Conservation (phyloP, 2,113 vertebrate species). For the Balaeniceps rex region DNA sequence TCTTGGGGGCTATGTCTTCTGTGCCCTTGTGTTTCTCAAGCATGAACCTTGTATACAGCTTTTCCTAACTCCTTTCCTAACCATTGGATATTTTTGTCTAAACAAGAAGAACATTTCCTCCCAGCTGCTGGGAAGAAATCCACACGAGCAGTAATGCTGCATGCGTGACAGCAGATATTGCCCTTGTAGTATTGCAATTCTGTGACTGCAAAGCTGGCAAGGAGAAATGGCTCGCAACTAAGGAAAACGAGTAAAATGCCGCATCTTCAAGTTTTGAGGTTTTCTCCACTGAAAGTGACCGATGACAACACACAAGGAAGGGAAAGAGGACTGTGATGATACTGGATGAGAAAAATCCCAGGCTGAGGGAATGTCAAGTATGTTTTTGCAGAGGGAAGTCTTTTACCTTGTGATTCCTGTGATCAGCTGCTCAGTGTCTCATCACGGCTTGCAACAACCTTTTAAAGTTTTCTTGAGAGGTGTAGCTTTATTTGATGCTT, state of each 20-base stretch:
- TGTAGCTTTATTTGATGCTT: not conserved
- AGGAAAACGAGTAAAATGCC: not conserved
- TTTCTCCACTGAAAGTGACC: not conserved
- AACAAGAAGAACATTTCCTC: not conserved
- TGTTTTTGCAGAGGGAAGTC: not conserved
- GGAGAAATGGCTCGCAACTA: not conserved
- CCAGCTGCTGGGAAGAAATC: slow-evolving; percentile 1
- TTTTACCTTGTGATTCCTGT: not conserved
- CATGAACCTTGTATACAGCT: not conserved
- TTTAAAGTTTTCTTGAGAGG: not conserved
- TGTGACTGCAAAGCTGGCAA: not conserved
- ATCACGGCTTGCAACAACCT: not conserved
- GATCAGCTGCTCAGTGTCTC: not conserved
- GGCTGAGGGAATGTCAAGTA: not conserved
- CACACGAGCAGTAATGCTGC: not conserved
- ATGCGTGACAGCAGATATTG: not conserved
- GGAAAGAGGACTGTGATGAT: not conserved
- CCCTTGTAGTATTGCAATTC: not conserved
- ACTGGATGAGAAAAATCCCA: not conserved
- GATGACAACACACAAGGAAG: not conserved
- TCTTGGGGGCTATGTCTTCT: not conserved
- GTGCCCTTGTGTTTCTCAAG: not conserved
- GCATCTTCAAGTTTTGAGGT: not conserved
- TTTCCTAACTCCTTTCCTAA: not conserved
- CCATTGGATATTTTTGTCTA: not conserved